A percentile compares a stretch with the other conserved stretches of the same genome.
Evolutionary conservation across 2,113 vertebrate species (phyloP).

Genomic region (Phoxinus phoxinus): DNA sequence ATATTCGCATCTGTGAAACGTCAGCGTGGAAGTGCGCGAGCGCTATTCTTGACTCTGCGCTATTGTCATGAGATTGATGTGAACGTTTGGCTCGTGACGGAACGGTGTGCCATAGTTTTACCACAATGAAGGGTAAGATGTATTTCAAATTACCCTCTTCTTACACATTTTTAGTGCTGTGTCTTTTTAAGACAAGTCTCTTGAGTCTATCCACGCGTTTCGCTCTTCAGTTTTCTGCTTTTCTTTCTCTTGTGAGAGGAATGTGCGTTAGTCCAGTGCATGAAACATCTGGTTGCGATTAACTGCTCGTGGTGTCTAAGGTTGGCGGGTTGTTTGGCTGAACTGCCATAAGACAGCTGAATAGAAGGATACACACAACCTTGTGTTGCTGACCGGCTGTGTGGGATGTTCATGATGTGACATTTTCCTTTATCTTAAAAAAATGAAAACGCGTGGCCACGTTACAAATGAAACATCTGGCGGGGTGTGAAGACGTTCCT

Average conservation of each 20-base stretch:
- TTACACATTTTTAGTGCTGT: conserved; percentile 33
- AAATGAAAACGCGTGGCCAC: background rate
- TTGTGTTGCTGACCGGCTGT: conserved; percentile 30
- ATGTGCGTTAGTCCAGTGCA: conserved; percentile 65
- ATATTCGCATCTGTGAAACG: conserved; percentile 14
- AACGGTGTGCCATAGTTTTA: conserved; percentile 50
- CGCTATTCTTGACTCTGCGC: conserved; percentile 53
- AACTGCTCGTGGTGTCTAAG: conserved; percentile 75
- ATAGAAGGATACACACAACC: conserved; percentile 21
- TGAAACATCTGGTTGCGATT: conserved; percentile 90
- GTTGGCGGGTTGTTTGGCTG: conserved; percentile 52
- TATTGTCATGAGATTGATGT: conserved; percentile 72
- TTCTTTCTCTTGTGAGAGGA: conserved; percentile 64
- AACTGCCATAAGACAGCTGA: conserved; percentile 41
- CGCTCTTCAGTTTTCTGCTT: background rate
- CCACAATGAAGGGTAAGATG: conserved; percentile 77
- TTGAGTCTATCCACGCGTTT: conserved; percentile 24
- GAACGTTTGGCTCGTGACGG: conserved; percentile 57
- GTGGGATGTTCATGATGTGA: conserved; percentile 37
- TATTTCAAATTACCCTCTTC: conserved; percentile 13
- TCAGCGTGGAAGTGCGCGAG: conserved; percentile 21
- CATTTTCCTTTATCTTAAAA: background rate
- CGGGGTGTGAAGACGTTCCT: background rate
- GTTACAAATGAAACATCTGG: conserved; percentile 29
- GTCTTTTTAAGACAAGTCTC: background rate